Evolutionary conservation across 2,888 invertebrate genomes (phyloP).

Genomic region (Diploptera punctata): DNA sequence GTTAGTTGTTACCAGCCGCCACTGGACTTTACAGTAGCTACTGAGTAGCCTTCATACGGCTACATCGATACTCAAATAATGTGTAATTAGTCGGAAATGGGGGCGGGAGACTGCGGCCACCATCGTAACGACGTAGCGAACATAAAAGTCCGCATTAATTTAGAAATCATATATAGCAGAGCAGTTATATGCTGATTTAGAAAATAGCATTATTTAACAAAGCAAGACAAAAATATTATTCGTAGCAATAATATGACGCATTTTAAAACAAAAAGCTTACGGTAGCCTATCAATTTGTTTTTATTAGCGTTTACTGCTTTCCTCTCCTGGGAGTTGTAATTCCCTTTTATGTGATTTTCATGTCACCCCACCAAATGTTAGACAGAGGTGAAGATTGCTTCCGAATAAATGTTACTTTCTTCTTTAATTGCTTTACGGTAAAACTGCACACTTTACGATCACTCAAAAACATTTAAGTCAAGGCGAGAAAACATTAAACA

Average conservation of each 20-base stretch:
- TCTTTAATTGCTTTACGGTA: not conserved
- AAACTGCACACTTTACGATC: too few relatives aligned
- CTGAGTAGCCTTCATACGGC: constrained; percentile 16
- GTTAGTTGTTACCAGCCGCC: constrained; percentile 1
- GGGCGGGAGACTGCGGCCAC: not conserved
- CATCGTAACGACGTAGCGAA: constrained; percentile 8
- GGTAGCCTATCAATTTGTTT: not conserved
- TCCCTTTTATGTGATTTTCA: not conserved
- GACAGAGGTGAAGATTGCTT: not conserved
- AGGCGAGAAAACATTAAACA: too few relatives aligned
- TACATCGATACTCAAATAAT: constrained; percentile 34
- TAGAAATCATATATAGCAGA: constrained; percentile 19
- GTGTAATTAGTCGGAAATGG: constrained; percentile 27
- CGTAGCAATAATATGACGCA: not conserved
- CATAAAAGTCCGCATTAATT: constrained; percentile 31
- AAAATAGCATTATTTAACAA: constrained; percentile 17
- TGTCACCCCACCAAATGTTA: not conserved
- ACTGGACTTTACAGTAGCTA: constrained; percentile 11
- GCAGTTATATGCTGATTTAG: constrained; percentile 27
- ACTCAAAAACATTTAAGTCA: too few relatives aligned
- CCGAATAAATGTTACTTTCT: not conserved
- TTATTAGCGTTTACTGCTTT: not conserved
- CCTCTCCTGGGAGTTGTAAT: not conserved
- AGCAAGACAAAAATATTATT: constrained; percentile 18
- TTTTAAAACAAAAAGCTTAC: not conserved